Conservation (phyloP, 2,797 vertebrate species). For the Crax fasciolata region DNA sequence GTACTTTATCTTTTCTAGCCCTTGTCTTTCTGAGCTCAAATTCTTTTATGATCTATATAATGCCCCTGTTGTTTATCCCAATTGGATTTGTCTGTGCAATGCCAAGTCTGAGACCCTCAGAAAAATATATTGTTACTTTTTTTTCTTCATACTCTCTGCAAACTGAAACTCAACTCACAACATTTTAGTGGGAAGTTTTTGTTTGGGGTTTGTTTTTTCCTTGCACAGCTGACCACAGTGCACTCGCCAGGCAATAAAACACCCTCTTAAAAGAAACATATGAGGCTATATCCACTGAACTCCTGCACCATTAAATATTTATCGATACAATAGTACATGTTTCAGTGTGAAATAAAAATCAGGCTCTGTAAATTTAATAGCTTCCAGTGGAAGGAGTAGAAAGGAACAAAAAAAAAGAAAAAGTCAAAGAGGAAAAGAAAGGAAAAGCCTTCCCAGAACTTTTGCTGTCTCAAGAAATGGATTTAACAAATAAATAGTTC, state of each 20-base stretch:
- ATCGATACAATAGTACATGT: constrained; percentile 71
- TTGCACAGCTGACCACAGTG: constrained; percentile 42
- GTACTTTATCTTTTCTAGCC: constrained; percentile 8
- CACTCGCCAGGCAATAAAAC: constrained; percentile 74
- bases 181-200: constrained; percentile 65
- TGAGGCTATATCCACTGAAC: constrained; percentile 62
- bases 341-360: constrained; percentile 78
- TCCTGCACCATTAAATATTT: constrained; percentile 79
- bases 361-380: constrained; percentile 73
- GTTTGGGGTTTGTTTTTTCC: constrained; percentile 4
- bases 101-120: constrained; percentile 34
- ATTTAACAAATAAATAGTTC: constrained; percentile 84
- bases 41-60: constrained; percentile 54
- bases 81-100: constrained; percentile 66
- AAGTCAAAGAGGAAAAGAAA: background rate
- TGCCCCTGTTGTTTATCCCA: constrained; percentile 60
- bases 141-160: constrained; percentile 37
- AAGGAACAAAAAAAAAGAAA: background rate
- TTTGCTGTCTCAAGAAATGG: constrained; percentile 65
- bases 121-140: constrained; percentile 61
- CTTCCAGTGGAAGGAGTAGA: constrained; percentile 67
- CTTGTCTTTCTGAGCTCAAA: constrained; percentile 48
- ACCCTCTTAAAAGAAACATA: constrained; percentile 78
- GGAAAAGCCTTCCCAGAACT: constrained; percentile 58
- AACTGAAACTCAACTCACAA: constrained; percentile 75